phyloP scores from a whole-genome alignment of 2,113 vertebrate species.

The Psittacula cyanocephala region DNA sequence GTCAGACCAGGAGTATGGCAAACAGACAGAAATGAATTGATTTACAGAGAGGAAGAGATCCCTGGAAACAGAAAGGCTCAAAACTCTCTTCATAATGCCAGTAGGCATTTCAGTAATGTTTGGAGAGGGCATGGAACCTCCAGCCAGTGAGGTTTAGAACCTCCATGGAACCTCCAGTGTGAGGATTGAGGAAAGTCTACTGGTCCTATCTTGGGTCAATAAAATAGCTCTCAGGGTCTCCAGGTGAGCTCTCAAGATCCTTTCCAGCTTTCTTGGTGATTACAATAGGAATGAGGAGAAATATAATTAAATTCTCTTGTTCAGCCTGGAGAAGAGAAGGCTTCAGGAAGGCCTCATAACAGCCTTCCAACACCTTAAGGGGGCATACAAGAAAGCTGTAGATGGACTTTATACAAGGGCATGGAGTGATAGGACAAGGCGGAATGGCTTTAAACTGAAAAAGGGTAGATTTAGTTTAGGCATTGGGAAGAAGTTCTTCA shows the following conservation, averaged over 20 bases:
- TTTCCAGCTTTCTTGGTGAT: not conserved
- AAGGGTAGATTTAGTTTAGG: not conserved
- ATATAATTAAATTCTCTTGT: not conserved
- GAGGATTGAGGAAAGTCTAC: not conserved
- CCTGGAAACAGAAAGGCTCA: slow-evolving; percentile 41
- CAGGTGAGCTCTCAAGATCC: not conserved
- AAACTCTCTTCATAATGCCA: not conserved
- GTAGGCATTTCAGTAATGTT: not conserved
- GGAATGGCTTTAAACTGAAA: not conserved
- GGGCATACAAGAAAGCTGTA: too few species aligned
- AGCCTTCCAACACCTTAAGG: too few species aligned
- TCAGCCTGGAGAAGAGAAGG: too few species aligned
- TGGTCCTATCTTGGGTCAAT: not conserved
- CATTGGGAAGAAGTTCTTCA: not conserved
- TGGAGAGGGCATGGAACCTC: not conserved
- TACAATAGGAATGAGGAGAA: not conserved
- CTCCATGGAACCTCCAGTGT: not conserved
- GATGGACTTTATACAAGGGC: not conserved
- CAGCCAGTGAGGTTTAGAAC: not conserved
- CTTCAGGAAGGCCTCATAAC: too few species aligned
- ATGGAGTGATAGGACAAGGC: not conserved
- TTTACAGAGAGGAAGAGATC: slow-evolving; percentile 40
- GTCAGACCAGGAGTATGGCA: slow-evolving; percentile 5
- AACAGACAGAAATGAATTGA: slow-evolving; percentile 33
- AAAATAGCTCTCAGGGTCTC: not conserved